Conservation (phyloP, 1,140 invertebrate species). For the Daktulosphaira vitifoliae region DNA sequence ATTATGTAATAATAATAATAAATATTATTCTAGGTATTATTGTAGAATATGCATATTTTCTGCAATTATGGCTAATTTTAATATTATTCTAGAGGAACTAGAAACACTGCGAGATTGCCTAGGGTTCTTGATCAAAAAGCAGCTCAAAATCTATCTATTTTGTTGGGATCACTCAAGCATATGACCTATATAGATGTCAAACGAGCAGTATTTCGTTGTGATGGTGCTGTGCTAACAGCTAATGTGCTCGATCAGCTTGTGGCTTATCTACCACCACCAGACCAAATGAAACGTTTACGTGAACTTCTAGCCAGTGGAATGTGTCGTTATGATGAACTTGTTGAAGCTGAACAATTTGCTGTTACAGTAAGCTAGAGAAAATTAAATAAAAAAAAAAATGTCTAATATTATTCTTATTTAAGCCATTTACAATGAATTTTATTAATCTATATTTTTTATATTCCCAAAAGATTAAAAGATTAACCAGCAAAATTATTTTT, state of each 20-base stretch:
- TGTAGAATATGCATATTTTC: too few species aligned
- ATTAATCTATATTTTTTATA: too few species aligned
- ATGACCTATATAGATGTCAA: conserved; percentile 79
- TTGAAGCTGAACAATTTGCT: conserved; percentile 90
- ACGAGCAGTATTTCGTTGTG: conserved; percentile 71
- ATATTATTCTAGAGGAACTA: too few species aligned
- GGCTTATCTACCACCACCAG: conserved; percentile 79
- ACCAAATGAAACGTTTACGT: conserved; percentile 74
- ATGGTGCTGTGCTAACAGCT: conserved; percentile 70
- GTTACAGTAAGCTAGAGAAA: conserved; percentile 74
- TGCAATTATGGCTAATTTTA: too few species aligned
- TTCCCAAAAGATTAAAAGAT: too few species aligned
- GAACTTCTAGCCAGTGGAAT: conserved; percentile 54
- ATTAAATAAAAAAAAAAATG: too few species aligned
- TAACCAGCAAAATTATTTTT: too few species aligned
- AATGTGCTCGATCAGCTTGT: conserved; percentile 76
- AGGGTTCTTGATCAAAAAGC: conserved; percentile 86
- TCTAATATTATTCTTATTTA: too few species aligned
- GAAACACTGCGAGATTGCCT: conserved; percentile 77
- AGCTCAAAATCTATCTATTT: conserved; percentile 90
- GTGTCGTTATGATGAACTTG: conserved; percentile 67
- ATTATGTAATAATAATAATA: too few species aligned
- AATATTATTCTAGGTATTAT: too few species aligned
- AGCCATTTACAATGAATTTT: too few species aligned
- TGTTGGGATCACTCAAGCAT: conserved; percentile 83